Evolutionary conservation across 1,140 invertebrate genomes (phyloP), one percentile per base, ranked within the genome.

Genomic region (Glossosoma conforme): DNA sequence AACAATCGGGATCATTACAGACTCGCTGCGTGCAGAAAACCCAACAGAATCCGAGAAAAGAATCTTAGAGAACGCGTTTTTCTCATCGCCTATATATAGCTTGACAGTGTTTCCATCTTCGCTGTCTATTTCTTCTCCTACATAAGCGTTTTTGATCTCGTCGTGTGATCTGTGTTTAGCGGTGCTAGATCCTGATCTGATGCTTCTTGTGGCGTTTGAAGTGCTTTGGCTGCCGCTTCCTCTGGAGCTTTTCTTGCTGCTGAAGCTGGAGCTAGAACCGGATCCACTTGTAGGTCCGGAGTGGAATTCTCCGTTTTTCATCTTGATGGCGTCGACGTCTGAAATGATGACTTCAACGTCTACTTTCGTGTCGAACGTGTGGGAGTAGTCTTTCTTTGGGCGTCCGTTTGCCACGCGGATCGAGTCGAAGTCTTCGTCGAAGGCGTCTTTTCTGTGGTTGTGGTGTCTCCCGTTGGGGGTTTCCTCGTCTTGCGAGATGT

Each of bases 111-210:
- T 70, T n/a, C n/a, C n/a, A 43, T 72, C 70, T 47, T 65, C 68
- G 43, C 64, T 46, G 15, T 63, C 64, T 0, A 62, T 67, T 0
- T 59, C 48, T 47, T 67, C 70, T 8, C 67, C 68, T 8, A 52
- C 15, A 8, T 40, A 3, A 13, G 20, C 40, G 20, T 35, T 50
- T 25, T 52, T 52, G 22, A 17, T 30, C 0, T 76, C 76, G 0
- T 68, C 65, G 21, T 79, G 75, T 60, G 77, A 80, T 33, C 71
- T 70, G 24, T 78, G 65, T 2, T 78, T 70, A 48, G 76, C 73
- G 37, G 77, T 78, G 25, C 70, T 79, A 0, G 76, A 73, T 0
- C 66, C 68, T 0, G 69, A 65, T 10, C 77, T 70, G 0, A 77
- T 74, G 32, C 70, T 76, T 22, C 75, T 67, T 1, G 75, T 70